Percentiles rank a stretch among this genome's conserved stretches.
phyloP scores from a whole-genome alignment of 2,888 invertebrate species.

The Chrysolina haemoptera region DNA sequence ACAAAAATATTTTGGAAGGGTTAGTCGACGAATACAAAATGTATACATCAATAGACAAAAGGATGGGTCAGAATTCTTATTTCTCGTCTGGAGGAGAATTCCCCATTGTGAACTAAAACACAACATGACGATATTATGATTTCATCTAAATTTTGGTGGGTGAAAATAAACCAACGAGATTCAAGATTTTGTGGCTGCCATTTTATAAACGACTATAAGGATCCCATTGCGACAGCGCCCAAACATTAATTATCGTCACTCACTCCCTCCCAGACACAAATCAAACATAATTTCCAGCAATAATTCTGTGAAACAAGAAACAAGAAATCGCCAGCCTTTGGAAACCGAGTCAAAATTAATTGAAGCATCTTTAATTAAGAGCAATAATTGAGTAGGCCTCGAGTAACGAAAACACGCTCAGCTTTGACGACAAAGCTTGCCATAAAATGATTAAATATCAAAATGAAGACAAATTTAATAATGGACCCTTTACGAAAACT shows the following conservation, averaged over 20 bases:
- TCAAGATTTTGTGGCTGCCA: no score
- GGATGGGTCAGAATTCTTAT: no score
- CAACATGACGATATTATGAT: no score
- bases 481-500: conserved; percentile 63
- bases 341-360: conserved; percentile 66
- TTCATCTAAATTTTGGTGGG: no score
- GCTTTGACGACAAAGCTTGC: conserved; percentile 68
- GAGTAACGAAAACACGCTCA: conserved; percentile 63
- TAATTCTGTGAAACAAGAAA: conserved; percentile 49
- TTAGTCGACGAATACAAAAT: no score
- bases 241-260: conserved; percentile 3
- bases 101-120: no score
- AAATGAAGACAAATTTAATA: conserved; percentile 69
- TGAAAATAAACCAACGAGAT: no score
- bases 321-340: conserved; percentile 54
- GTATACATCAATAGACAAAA: no score
- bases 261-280: conserved; percentile 26
- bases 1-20: no score
- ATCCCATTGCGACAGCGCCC: no score
- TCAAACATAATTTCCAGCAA: conserved; percentile 54
- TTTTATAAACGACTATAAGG: no score
- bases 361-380: conserved; percentile 68
- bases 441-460: conserved; percentile 69
- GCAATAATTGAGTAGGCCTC: conserved; percentile 65
- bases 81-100: no score